These are phyloP conservation scores for Acleris cristana DNA, from an alignment of 2,888 invertebrate species.

Conservation along the genomic window DNA sequence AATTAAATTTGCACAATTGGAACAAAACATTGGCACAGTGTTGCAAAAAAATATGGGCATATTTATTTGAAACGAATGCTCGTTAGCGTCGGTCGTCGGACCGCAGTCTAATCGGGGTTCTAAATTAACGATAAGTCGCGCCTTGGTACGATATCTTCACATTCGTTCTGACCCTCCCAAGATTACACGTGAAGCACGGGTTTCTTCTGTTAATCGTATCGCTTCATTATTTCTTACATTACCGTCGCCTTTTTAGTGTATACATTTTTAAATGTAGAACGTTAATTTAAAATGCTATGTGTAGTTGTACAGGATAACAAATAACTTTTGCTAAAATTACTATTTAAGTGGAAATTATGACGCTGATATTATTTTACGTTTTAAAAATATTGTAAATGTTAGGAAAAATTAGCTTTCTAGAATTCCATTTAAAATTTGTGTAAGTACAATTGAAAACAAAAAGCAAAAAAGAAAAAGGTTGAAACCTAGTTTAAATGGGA, in stretches of 20 bases:
- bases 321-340: too few relatives aligned
- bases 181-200: slow-evolving; percentile 72
- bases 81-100: slow-evolving; percentile 75
- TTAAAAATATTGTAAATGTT: too few relatives aligned
- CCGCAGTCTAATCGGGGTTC: slow-evolving; percentile 78
- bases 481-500: too few relatives aligned
- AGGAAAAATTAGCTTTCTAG: too few relatives aligned
- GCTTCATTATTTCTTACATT: slow-evolving; percentile 49
- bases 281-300: background rate
- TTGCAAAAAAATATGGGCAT: slow-evolving; percentile 75
- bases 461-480: too few relatives aligned
- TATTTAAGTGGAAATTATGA: too few relatives aligned
- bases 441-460: too few relatives aligned
- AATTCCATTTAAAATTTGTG: too few relatives aligned
- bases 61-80: slow-evolving; percentile 70
- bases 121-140: slow-evolving; percentile 81
- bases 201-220: slow-evolving; percentile 65
- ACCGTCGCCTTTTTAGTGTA: slow-evolving; percentile 19
- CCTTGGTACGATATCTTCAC: slow-evolving; percentile 76
- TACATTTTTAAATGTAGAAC: background rate
- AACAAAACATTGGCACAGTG: slow-evolving; percentile 76
- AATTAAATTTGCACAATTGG: slow-evolving; percentile 76
- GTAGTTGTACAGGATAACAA: too few relatives aligned
- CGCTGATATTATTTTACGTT: too few relatives aligned
- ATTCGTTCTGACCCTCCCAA: slow-evolving; percentile 71